A percentile compares a stretch with the other conserved stretches of the same genome.
These are phyloP conservation scores for Macrophya alboannulata DNA, from an alignment of 2,888 invertebrate genomes.

Conservation along the genomic window DNA sequence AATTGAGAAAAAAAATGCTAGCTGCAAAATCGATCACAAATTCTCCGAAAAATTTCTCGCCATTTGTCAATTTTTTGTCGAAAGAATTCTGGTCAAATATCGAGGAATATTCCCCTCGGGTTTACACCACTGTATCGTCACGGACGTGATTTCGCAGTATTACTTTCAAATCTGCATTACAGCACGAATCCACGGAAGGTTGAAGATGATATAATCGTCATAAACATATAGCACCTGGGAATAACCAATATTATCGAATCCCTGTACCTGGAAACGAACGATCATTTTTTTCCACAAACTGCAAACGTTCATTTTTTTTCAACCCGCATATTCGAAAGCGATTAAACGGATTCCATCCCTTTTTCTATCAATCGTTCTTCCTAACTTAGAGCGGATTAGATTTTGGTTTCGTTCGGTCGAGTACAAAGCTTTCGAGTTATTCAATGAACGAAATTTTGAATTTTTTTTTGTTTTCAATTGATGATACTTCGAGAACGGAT, in stretches of 20 bases:
- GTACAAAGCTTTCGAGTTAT: too few relatives aligned
- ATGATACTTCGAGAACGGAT: too few relatives aligned
- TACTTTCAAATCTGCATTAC: constrained; percentile 12
- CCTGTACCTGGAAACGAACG: not conserved
- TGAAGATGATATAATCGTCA: not conserved
- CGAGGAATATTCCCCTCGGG: not conserved
- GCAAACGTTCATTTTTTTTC: too few relatives aligned
- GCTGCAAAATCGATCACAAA: not conserved
- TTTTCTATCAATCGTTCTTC: too few relatives aligned
- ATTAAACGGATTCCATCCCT: too few relatives aligned
- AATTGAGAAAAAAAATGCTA: not conserved
- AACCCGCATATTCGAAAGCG: too few relatives aligned
- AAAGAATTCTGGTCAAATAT: not conserved
- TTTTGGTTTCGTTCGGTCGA: too few relatives aligned
- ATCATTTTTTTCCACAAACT: too few relatives aligned
- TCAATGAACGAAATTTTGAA: too few relatives aligned
- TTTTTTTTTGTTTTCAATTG: too few relatives aligned
- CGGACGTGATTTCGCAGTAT: not conserved
- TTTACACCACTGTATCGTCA: not conserved
- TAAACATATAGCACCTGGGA: not conserved
- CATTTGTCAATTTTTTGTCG: not conserved
- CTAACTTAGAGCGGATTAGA: too few relatives aligned
- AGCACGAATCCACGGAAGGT: not conserved
- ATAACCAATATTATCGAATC: not conserved
- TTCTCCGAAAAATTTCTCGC: not conserved